Percentiles rank a stretch among this genome's conserved stretches.
Evolutionary conservation across 2,888 invertebrate species (phyloP).

Genomic region (Drosophila melanosoma): DNA sequence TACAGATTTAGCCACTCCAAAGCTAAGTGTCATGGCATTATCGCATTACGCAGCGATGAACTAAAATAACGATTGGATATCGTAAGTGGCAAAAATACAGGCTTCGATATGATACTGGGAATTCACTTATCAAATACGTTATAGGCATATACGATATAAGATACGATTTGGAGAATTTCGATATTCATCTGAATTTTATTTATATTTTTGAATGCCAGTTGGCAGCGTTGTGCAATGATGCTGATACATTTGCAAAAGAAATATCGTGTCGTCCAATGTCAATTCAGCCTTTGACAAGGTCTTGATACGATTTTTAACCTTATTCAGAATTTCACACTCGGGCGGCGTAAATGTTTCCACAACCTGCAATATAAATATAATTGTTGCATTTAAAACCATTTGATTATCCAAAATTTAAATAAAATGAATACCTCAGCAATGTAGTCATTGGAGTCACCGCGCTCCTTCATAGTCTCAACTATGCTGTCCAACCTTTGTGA

Average conservation of each 20-base stretch:
- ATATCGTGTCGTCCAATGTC: constrained; percentile 92
- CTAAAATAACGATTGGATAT: constrained; percentile 1
- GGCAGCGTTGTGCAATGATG: constrained; percentile 85
- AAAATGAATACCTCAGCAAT: constrained; percentile 89
- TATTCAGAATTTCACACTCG: constrained; percentile 90
- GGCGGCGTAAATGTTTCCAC: constrained; percentile 94
- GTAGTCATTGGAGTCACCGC: constrained; percentile 91
- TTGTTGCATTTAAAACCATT: background rate
- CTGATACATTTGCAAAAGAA: constrained; percentile 92
- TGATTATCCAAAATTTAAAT: background rate
- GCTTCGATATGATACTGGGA: background rate
- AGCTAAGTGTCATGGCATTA: background rate
- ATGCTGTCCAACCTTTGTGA: constrained; percentile 94
- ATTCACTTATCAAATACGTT: background rate
- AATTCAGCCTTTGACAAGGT: constrained; percentile 92
- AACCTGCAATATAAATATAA: constrained; percentile 64
- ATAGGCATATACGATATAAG: background rate
- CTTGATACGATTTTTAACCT: constrained; percentile 90
- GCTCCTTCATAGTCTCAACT: constrained; percentile 91
- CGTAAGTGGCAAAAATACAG: constrained; percentile 23
- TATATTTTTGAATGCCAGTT: constrained; percentile 62
- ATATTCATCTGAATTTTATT: constrained; percentile 45
- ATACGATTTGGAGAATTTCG: background rate
- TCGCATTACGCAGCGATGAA: background rate
- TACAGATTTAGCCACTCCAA: background rate